A percentile compares a stretch with the other conserved stretches of the same genome.
These are phyloP conservation scores for Callionymus lyra DNA, from an alignment of 2,113 vertebrate species.

Conservation along the genomic window DNA sequence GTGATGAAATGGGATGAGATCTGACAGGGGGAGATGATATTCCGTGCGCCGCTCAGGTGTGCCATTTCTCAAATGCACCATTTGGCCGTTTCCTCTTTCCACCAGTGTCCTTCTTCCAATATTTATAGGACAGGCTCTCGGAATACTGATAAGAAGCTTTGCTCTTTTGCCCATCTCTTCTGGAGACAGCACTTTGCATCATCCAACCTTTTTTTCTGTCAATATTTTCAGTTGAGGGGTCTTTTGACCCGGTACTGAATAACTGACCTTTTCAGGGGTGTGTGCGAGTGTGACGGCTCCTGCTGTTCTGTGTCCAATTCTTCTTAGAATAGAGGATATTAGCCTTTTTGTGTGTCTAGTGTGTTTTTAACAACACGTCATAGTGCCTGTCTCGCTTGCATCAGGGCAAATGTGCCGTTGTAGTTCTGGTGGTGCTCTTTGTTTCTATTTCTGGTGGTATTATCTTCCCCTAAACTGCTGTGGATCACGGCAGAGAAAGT, in stretches of 20 bases:
- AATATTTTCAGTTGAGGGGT: slow-evolving; percentile 44
- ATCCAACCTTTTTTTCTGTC: slow-evolving; percentile 30
- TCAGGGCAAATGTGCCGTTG: no score
- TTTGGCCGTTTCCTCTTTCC: slow-evolving; percentile 49
- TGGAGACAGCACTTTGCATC: slow-evolving; percentile 41
- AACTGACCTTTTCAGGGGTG: slow-evolving; percentile 47
- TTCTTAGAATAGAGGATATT: no score
- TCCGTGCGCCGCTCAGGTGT: slow-evolving; percentile 53
- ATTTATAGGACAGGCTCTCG: slow-evolving; percentile 56
- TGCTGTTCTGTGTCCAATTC: slow-evolving; percentile 16
- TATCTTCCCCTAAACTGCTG: no score
- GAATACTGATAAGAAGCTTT: slow-evolving; percentile 54
- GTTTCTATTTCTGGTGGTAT: no score
- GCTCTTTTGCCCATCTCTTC: slow-evolving; percentile 38
- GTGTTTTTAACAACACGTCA: no score
- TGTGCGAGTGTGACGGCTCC: slow-evolving; percentile 19
- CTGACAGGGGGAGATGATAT: slow-evolving; percentile 61
- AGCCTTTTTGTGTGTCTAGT: no score
- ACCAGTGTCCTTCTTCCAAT: slow-evolving; percentile 60
- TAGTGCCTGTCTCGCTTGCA: no score
- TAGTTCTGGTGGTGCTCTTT: no score
- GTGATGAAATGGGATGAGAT: slow-evolving; percentile 58
- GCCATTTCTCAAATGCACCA: slow-evolving; percentile 59
- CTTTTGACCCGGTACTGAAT: slow-evolving; percentile 36
- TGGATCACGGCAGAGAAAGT: no score